A percentile compares a stretch with the other conserved stretches of the same genome.
Evolutionary conservation across 2,113 vertebrate genomes (phyloP).

Genomic region (Aegithalos caudatus): DNA sequence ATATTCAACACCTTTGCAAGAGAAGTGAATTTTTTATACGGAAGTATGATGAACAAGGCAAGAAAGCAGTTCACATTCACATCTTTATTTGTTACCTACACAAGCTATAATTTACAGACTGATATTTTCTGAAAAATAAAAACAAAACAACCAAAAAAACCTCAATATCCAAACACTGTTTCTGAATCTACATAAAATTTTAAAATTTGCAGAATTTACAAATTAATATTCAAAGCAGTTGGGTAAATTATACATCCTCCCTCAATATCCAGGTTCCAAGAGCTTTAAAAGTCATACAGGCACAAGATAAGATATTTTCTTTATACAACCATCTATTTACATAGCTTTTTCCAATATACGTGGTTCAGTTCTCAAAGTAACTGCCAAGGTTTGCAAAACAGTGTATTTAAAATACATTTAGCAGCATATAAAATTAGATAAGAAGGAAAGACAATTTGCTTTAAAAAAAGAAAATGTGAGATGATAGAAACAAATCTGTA

Average conservation of each 20-base stretch:
- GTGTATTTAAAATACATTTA: conserved; percentile 78
- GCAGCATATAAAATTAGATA: conserved; percentile 80
- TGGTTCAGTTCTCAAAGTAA: conserved; percentile 63
- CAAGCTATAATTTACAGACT: conserved; percentile 78
- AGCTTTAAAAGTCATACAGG: conserved; percentile 74
- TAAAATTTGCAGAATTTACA: conserved; percentile 77
- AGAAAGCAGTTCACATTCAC: conserved; percentile 47
- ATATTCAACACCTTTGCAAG: not conserved
- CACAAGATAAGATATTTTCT: conserved; percentile 68
- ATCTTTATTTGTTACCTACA: conserved; percentile 74
- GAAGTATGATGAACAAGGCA: not conserved
- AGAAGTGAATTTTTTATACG: not conserved
- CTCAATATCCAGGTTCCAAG: conserved; percentile 69
- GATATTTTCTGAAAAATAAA: conserved; percentile 42
- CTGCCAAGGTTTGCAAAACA: conserved; percentile 68
- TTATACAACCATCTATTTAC: conserved; percentile 81
- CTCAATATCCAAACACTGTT: conserved; percentile 62
- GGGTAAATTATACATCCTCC: conserved; percentile 74
- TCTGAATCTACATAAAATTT: conserved; percentile 75
- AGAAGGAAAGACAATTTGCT: conserved; percentile 66
- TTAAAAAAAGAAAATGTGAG: conserved; percentile 67
- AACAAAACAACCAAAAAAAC: conserved; percentile 28
- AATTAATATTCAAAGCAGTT: conserved; percentile 74
- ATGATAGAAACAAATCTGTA: conserved; percentile 67
- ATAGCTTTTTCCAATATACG: conserved; percentile 69